These are phyloP conservation scores for Paradoxurus hermaphroditus DNA, from an alignment of 2,113 vertebrate species.

Conservation along the genomic window DNA sequence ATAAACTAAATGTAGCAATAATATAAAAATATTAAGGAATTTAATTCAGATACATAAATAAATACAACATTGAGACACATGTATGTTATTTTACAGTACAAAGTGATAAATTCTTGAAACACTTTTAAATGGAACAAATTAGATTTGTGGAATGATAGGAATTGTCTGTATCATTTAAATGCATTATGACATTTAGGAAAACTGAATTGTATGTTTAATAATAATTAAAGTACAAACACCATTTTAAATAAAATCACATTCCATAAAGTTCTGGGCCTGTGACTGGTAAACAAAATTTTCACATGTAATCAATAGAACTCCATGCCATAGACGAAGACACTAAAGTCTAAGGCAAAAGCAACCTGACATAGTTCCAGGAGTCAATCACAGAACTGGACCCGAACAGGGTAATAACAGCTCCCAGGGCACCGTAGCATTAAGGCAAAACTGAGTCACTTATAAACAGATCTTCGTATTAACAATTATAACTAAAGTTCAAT, in stretches of 20 bases:
- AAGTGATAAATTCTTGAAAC: neutral
- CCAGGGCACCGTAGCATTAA: neutral
- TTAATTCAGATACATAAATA: neutral
- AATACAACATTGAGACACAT: neutral
- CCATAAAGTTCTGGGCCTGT: neutral
- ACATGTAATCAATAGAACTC: neutral
- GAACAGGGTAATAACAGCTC: neutral
- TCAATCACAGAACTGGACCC: neutral
- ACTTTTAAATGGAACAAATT: neutral
- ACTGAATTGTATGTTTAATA: neutral
- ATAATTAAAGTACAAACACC: neutral
- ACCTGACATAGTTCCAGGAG: neutral
- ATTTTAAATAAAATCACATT: neutral
- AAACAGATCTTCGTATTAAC: neutral
- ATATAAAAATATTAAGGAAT: neutral
- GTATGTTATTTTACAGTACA: neutral
- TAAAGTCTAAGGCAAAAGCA: neutral
- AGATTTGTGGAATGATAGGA: neutral
- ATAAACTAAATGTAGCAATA: neutral
- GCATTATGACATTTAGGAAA: neutral
- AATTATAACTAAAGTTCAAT: neutral
- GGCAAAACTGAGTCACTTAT: neutral
- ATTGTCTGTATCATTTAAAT: neutral
- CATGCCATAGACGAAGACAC: neutral
- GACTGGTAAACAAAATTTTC: neutral